Conservation (phyloP, 2,797 vertebrate species). For the Anomalospiza imberbis region DNA sequence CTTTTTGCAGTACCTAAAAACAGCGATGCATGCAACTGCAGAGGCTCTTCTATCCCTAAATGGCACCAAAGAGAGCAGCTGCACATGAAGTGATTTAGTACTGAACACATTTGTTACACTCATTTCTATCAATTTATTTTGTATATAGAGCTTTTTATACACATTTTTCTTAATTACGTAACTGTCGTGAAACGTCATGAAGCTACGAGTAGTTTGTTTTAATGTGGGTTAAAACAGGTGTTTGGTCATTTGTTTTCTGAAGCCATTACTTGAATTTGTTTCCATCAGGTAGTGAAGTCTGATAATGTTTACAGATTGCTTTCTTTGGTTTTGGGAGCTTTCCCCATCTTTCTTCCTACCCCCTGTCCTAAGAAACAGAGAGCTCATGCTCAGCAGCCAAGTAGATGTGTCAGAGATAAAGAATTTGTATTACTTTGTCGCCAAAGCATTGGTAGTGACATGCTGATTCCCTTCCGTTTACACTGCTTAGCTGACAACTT, state of each 20-base stretch:
- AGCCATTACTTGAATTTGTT: constrained; percentile 72
- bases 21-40: not conserved
- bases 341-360: not conserved
- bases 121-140: constrained; percentile 58
- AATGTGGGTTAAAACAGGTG: not conserved
- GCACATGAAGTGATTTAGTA: constrained; percentile 12
- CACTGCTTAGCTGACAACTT: not conserved
- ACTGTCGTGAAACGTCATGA: constrained; percentile 5
- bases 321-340: not conserved
- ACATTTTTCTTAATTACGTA: constrained; percentile 46
- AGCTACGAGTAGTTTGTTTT: not conserved
- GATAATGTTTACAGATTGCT: constrained; percentile 64
- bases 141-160: constrained; percentile 41
- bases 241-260: constrained; percentile 47
- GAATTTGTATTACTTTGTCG: not conserved
- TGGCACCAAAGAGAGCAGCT: constrained; percentile 73
- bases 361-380: not conserved
- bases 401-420: not conserved
- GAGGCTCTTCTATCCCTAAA: constrained; percentile 22
- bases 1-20: not conserved
- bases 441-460: not conserved
- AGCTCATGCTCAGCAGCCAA: not conserved
- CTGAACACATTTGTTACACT: constrained; percentile 45
- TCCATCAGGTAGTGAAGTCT: constrained; percentile 48
- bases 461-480: not conserved